phyloP scores from a whole-genome alignment of 2,888 invertebrate species.

The Dynastes tityus region DNA sequence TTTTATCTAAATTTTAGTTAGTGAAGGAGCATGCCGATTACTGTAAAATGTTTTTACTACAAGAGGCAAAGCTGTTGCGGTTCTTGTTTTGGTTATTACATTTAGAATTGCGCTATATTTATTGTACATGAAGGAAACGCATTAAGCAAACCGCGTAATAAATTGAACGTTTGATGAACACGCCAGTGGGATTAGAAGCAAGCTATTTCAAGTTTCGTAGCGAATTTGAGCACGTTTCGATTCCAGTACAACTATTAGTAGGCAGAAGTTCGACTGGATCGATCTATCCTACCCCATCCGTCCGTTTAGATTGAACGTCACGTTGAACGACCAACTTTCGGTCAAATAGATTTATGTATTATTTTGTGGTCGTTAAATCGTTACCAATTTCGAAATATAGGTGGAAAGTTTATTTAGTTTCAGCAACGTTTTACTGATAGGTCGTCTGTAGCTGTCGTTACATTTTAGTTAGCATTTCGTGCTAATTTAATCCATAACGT shows the following conservation, averaged over 20 bases:
- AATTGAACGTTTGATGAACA: slow-evolving; percentile 22
- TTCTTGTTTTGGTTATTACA: no score
- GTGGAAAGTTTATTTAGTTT: slow-evolving; percentile 3
- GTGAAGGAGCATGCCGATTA: no score
- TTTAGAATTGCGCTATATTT: no score
- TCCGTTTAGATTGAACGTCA: slow-evolving; percentile 18
- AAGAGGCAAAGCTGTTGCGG: no score
- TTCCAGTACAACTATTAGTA: slow-evolving; percentile 18
- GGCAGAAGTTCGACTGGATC: slow-evolving; percentile 18
- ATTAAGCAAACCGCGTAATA: slow-evolving; percentile 10
- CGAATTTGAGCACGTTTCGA: slow-evolving; percentile 14
- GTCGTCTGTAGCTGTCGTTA: background rate
- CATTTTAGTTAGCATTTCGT: background rate
- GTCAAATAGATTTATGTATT: slow-evolving; percentile 31
- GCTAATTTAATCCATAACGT: background rate
- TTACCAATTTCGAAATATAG: slow-evolving; percentile 16
- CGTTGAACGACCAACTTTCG: slow-evolving; percentile 16
- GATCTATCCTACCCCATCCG: background rate
- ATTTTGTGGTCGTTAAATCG: slow-evolving; percentile 21
- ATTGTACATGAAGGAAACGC: slow-evolving; percentile 15
- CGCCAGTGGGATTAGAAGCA: slow-evolving; percentile 2
- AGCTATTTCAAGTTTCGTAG: slow-evolving; percentile 31
- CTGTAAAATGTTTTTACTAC: no score
- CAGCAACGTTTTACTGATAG: background rate
- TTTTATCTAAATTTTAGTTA: no score